Evolutionary conservation across 2,113 vertebrate species (phyloP), one percentile per base, ranked within the genome.

Genomic region (Entosphenus tridentatus): DNA sequence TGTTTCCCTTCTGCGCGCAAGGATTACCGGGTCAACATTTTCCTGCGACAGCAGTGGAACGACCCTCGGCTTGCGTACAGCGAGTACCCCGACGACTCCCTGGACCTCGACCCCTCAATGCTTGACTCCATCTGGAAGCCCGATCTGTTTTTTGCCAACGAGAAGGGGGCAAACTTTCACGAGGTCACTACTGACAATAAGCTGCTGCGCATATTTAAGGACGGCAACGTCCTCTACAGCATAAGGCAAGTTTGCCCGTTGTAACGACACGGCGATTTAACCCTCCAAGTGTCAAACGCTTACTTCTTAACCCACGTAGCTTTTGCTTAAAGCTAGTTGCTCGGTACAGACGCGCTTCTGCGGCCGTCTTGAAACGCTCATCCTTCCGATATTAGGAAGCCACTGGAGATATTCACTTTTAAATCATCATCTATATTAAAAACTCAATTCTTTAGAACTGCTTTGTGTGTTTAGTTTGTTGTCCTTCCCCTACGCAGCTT

Each of bases 161-260:
- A 98, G 80, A 98, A 98, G 71, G 93, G 92, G 12, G 93, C 93
- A 57, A 93, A 98, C 75, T 98, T 98, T 77, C 93, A 98, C 0
- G 93, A 96, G 82, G 89, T 98, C 68, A 98, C 93, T 71, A 98
- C 93, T 0, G 93, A 98, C 82, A 98, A 98, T 83, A 98, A 98
- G 75, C 79, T 98, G 74, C 80, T 98, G 55, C 81, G 93, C 71
- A 98, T 98, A 77, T 92, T 89, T 21, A 85, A 88, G 73, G 96
- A 87, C 0, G 93, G 93, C 71, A 95, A 98, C 0, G 93, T 98
- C 67, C 88, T 98, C 69, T 98, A 98, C 80, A 98, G 92, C 76
- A 97, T 96, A 81, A 83, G 93, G 93, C 95, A 73, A 81, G 77
- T 6, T 1, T 11, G 12, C 39, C 11, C 55, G 17, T 57, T 8